Base-by-base conservation (phyloP, 2,888 invertebrate species). In the Aporophyla nigra region DNA sequence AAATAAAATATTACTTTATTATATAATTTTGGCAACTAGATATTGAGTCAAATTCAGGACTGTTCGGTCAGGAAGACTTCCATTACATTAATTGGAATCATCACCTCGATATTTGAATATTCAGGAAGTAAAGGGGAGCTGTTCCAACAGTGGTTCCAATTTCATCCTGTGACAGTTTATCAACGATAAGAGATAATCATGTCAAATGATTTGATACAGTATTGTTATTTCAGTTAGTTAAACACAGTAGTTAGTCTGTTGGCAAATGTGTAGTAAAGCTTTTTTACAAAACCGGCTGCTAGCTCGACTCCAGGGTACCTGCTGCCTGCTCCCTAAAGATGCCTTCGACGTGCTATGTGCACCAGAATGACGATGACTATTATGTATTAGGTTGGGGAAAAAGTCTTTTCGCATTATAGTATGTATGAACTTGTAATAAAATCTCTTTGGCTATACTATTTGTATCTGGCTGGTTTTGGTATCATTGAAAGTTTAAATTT, bases 1-100 rank as follows among this genome's bases (percentile, higher is more conserved):
- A 74, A 54, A 33, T 77, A 7, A 56, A 63, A 24, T 54, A 40
- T n/a, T 24, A 59, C 24, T 43, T 27, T 5, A 43, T 46, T 5
- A 43, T 78, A 43, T 68, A 2, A 53, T 24, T 59, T 80, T 80
- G 51, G 51, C 71, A 46, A 46, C 43, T 19, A 46, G 53, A 27
- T 10, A 71, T 71, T 14, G 16, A 54, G 16, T n/a, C 5, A 21
- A 54, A 43, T 54, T 74, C 43, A 73, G 10, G 33, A 56, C 9
- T 54, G 19, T n/a, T 16, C 24, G 24, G 16, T 53, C 16, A 21
- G 33, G 49, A 49, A 54, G 46, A 66, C 14, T 54, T 43, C 21
- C 7, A 16, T 43, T 21, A 27, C 12, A 70, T 27, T 21, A 12
- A 27, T 46, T 33, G 46, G 21, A n/a, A 33, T 14, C n/a, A n/a